Percentiles rank a stretch among this genome's conserved stretches.
Evolutionary conservation across 2,888 invertebrate species (phyloP).

Genomic region (Tetranychus piercei): DNA sequence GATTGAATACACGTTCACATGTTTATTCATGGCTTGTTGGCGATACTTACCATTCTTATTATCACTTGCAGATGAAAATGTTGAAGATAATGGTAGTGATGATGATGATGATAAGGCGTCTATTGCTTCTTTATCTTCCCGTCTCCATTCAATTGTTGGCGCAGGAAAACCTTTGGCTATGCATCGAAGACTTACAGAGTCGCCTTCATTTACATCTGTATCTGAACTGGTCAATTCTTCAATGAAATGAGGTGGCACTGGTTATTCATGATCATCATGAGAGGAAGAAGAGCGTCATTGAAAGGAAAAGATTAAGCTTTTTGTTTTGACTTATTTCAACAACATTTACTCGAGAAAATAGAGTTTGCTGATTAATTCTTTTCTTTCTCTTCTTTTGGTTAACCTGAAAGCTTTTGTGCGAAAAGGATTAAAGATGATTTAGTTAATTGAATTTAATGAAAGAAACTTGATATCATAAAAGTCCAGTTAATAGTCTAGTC

Average conservation of each 20-base stretch:
- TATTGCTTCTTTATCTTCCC: constrained; percentile 39
- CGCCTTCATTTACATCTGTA: constrained; percentile 70
- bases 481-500: no score
- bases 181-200: constrained; percentile 70
- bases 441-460: background rate
- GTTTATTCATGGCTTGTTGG: background rate
- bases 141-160: constrained; percentile 74
- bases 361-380: background rate
- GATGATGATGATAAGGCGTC: background rate
- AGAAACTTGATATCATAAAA: background rate
- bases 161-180: constrained; percentile 72
- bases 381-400: background rate
- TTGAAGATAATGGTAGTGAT: background rate
- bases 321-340: background rate
- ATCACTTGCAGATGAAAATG: constrained; percentile 2
- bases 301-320: background rate
- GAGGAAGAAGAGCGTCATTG: background rate
- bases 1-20: constrained; percentile 4
- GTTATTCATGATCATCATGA: background rate
- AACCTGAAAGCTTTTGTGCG: background rate
- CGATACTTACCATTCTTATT: constrained; percentile 2
- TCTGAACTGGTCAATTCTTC: constrained; percentile 76
- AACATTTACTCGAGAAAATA: background rate
- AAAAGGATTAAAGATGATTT: background rate
- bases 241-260: constrained; percentile 78